Conservation (phyloP, 2,113 vertebrate species). For the Tragulus kanchil region DNA sequence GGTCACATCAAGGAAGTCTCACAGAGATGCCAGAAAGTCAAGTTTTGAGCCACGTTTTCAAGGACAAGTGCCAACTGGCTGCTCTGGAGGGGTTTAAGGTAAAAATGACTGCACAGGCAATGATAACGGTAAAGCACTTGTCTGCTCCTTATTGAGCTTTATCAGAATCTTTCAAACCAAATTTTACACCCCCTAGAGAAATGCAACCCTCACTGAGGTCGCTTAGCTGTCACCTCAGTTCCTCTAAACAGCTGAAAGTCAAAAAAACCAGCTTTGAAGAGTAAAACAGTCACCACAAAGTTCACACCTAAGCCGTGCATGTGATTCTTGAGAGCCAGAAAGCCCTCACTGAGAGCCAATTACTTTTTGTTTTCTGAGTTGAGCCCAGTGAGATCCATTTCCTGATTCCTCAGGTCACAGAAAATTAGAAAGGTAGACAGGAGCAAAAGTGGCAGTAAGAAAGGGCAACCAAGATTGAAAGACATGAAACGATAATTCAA, state of each 20-base stretch:
- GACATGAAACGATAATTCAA: not conserved
- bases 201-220: not conserved
- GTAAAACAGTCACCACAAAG: not conserved
- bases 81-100: not conserved
- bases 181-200: not conserved
- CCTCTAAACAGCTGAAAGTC: not conserved
- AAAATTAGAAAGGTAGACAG: not conserved
- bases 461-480: not conserved
- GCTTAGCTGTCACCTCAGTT: not conserved
- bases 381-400: not conserved
- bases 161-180: not conserved
- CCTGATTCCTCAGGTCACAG: not conserved
- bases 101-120: not conserved
- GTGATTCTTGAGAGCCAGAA: not conserved
- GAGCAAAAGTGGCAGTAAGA: not conserved
- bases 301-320: accelerated
- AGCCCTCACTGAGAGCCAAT: not conserved
- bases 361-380: not conserved
- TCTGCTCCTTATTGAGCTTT: not conserved
- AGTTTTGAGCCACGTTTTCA: not conserved
- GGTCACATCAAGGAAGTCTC: not conserved
- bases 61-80: not conserved
- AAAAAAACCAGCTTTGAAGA: not conserved
- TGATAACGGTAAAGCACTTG: not conserved
- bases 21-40: not conserved